These are phyloP conservation scores for Exocentrus adspersus DNA, from an alignment of 2,888 invertebrate species.

Conservation along the genomic window DNA sequence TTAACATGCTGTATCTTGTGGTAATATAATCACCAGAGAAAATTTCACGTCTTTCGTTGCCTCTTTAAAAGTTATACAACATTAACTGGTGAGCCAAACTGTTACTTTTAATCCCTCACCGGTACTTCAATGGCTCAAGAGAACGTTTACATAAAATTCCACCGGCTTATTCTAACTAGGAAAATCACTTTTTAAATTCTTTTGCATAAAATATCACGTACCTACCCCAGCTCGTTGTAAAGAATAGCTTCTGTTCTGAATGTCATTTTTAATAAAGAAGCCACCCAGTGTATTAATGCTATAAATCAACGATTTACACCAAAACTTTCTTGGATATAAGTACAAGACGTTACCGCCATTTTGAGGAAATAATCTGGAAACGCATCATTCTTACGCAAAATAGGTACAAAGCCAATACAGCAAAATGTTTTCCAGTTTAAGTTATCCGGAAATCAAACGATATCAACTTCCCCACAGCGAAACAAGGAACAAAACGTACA, in stretches of 20 bases:
- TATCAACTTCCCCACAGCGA: not conserved
- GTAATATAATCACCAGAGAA: no score
- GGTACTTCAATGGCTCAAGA: not conserved
- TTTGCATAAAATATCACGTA: constrained; percentile 37
- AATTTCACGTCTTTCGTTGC: no score
- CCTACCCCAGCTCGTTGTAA: not conserved
- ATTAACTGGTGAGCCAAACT: not conserved
- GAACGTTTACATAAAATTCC: constrained; percentile 2
- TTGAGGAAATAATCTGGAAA: no score
- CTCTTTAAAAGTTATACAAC: not conserved
- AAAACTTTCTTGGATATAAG: no score
- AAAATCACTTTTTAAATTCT: constrained; percentile 31
- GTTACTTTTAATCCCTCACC: not conserved
- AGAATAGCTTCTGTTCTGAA: not conserved
- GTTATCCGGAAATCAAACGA: not conserved
- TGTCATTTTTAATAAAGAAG: not conserved
- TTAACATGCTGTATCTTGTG: no score
- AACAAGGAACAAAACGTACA: not conserved
- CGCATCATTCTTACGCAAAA: no score
- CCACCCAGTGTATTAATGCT: no score
- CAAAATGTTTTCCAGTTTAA: not conserved
- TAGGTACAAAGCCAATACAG: no score
- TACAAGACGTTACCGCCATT: no score
- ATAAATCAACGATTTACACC: no score
- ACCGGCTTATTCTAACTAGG: constrained; percentile 29